These are phyloP conservation scores for Phrynocephalus vlangalii DNA, from an alignment of 2,797 vertebrate species.

Conservation along the genomic window DNA sequence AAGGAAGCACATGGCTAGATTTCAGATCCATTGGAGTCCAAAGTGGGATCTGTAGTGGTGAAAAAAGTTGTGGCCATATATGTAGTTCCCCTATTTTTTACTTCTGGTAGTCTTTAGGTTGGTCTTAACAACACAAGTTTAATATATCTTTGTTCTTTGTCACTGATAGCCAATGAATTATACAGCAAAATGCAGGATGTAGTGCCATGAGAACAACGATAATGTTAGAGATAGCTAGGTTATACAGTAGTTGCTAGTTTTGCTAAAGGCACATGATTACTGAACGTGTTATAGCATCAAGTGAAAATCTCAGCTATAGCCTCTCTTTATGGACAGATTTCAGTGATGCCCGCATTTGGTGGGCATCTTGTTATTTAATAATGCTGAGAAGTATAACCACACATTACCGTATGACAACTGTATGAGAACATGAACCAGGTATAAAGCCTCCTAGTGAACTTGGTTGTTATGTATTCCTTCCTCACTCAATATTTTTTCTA, in stretches of 20 bases:
- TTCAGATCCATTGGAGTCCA: background rate
- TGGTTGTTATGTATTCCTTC: slow-evolving; percentile 42
- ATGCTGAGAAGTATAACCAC: slow-evolving; percentile 48
- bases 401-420: slow-evolving; percentile 46
- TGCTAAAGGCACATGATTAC: background rate
- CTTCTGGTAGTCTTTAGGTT: no score
- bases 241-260: background rate
- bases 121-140: background rate
- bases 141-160: background rate
- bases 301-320: background rate
- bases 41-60: background rate
- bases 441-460: slow-evolving; percentile 43
- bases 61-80: background rate
- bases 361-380: slow-evolving; percentile 48
- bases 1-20: background rate
- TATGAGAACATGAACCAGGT: slow-evolving; percentile 55
- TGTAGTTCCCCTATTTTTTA: background rate
- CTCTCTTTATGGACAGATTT: background rate
- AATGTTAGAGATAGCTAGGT: background rate
- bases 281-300: background rate
- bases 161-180: background rate
- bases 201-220: background rate
- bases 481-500: slow-evolving; percentile 66
- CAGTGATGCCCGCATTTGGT: background rate
- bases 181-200: background rate